A percentile compares a stretch with the other conserved stretches of the same genome.
Evolutionary conservation across 2,888 invertebrate genomes (phyloP).

Genomic region (Formica aserva): DNA sequence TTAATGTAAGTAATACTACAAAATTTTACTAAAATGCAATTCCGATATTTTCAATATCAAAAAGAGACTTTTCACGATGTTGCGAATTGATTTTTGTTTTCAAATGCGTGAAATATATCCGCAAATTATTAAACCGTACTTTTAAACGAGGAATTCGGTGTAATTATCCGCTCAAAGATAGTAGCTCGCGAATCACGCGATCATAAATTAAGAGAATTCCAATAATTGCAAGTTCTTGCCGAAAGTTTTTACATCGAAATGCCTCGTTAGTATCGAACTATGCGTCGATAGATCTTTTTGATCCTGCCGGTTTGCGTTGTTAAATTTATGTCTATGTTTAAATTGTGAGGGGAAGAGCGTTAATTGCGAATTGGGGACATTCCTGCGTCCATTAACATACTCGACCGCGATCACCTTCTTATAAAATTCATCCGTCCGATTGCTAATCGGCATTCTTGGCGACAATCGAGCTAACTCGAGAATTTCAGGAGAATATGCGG

Average conservation of each 20-base stretch:
- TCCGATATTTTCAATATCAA: not conserved
- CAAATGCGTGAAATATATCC: not conserved
- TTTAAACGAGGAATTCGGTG: slow-evolving; percentile 8
- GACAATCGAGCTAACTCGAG: not conserved
- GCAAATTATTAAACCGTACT: not conserved
- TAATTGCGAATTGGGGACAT: not conserved
- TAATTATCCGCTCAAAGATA: slow-evolving; percentile 3
- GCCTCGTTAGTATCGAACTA: not conserved
- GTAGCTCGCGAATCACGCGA: slow-evolving; percentile 1
- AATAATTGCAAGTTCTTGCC: slow-evolving; percentile 1
- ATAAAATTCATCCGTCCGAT: not conserved
- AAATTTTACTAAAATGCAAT: not conserved
- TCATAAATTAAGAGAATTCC: slow-evolving; percentile 33
- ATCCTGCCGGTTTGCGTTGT: not conserved
- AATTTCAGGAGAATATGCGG: not conserved
- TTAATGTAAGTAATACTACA: not conserved
- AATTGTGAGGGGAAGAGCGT: not conserved
- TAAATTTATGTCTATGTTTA: not conserved
- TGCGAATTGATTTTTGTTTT: not conserved
- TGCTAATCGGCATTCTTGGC: not conserved
- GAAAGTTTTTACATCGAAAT: slow-evolving; percentile 34
- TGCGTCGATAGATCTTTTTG: slow-evolving; percentile 22
- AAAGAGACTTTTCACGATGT: not conserved
- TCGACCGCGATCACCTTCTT: slow-evolving; percentile 3
- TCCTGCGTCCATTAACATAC: slow-evolving; percentile 1